Base-by-base conservation (phyloP, 2,888 invertebrate genomes). In the Cremastobaeus sp. region DNA sequence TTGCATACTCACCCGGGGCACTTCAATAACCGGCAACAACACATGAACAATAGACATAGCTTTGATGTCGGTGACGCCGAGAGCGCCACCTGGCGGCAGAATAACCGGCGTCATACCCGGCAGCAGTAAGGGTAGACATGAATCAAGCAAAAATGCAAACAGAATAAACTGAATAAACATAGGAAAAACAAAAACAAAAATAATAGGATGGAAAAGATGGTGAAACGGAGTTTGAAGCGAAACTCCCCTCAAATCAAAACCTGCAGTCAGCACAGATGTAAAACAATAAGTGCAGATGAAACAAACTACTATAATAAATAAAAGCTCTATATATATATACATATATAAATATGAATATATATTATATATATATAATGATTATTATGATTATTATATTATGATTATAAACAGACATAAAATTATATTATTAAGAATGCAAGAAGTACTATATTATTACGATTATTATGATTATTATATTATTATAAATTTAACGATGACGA, bases 241-340 rank as follows among this genome's bases (percentile, higher is more conserved):
- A 77, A 71, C 78, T 82, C 82, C 86, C 84, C 81, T 83, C 83
- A 86, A 87, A 86, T 87, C 86, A 87, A 83, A 86, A 86, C 85
- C 86, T 84, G 82, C 86, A 87, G 86, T 86, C 83, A 85, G 84
- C 86, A 85, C 83, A 84, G 79, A 83, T 71, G 71, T 79, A 77
- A 69, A 78, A 81, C 80, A 84, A 82, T 83, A 86, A 86, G 83
- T 86, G 84, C 85, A 84, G 83, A 85, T 79, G 80, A 86, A 81
- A 84, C 81, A 83, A 85, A 86, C 82, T 85, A 85, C 81, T 83
- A 83, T 84, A 81, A 78, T 83, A 83, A 82, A 83, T 78, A 84
- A 81, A 83, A 77, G 76, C 80, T 74, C 72, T 79, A 79, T 79
- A 78, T 77, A 78, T 76, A 79, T 59, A 66, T 28, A 66, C 3